Evolutionary conservation across 2,888 invertebrate genomes (phyloP).

Genomic region (Eupeodes latifasciatus): DNA sequence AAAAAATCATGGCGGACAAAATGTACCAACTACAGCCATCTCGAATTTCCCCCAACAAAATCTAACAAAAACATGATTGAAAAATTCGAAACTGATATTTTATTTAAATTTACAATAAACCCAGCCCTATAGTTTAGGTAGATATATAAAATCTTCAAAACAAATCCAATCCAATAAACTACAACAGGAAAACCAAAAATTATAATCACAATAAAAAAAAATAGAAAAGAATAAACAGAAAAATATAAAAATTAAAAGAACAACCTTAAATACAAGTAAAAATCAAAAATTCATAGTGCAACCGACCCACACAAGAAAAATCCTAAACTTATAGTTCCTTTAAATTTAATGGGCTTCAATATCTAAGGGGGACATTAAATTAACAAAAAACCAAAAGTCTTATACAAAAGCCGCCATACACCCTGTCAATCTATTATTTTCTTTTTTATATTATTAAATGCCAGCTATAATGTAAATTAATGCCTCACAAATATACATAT

Average conservation of each 20-base stretch:
- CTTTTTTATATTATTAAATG: slow-evolving; percentile 64
- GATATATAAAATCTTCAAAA: slow-evolving; percentile 29
- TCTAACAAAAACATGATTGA: not conserved
- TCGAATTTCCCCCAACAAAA: slow-evolving; percentile 51
- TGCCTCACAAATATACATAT: slow-evolving; percentile 55
- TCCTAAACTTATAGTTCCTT: slow-evolving; percentile 44
- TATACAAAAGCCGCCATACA: slow-evolving; percentile 62
- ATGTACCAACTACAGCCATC: slow-evolving; percentile 46
- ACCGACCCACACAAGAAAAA: slow-evolving; percentile 66
- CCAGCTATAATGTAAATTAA: slow-evolving; percentile 75
- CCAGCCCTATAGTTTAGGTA: not conserved
- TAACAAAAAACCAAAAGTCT: slow-evolving; percentile 48
- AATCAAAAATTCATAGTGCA: slow-evolving; percentile 76
- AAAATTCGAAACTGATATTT: slow-evolving; percentile 68
- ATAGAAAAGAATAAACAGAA: slow-evolving; percentile 55
- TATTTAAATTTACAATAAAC: slow-evolving; percentile 68
- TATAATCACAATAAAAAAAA: slow-evolving; percentile 73
- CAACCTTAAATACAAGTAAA: slow-evolving; percentile 61
- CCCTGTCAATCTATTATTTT: slow-evolving; percentile 62
- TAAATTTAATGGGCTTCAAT: slow-evolving; percentile 64
- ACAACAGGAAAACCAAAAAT: slow-evolving; percentile 44
- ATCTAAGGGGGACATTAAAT: slow-evolving; percentile 61
- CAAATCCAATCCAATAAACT: slow-evolving; percentile 30
- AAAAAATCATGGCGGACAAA: slow-evolving; percentile 63
- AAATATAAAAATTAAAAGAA: slow-evolving; percentile 74